These are phyloP conservation scores for Machimus rusticus DNA, from an alignment of 2,888 invertebrate genomes.

Conservation along the genomic window DNA sequence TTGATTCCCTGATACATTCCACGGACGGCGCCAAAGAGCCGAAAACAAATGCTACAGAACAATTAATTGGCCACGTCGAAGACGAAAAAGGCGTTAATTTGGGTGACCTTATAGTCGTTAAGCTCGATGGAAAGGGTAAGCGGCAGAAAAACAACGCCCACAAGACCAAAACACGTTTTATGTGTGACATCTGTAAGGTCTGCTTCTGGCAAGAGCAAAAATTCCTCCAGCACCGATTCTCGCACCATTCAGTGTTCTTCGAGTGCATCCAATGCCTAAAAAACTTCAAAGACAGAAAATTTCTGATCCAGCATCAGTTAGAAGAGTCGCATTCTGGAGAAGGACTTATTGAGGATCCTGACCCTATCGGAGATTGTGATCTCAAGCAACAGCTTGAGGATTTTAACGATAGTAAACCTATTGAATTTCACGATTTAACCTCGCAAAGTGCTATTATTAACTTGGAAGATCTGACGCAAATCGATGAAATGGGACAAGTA, in stretches of 20 bases:
- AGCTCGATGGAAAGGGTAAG: slow-evolving; percentile 49
- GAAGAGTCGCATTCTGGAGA: slow-evolving; percentile 66
- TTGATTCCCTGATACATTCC: slow-evolving; percentile 49
- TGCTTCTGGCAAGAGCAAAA: slow-evolving; percentile 64
- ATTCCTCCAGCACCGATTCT: slow-evolving; percentile 68
- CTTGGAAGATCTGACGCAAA: neutral
- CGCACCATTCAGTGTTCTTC: slow-evolving; percentile 70
- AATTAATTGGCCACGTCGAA: slow-evolving; percentile 74
- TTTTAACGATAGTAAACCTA: neutral
- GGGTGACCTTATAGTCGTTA: slow-evolving; percentile 70
- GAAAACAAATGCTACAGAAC: slow-evolving; percentile 53
- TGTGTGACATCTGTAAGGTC: slow-evolving; percentile 65
- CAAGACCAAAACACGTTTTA: slow-evolving; percentile 50
- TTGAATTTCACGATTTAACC: neutral
- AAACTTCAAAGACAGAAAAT: slow-evolving; percentile 64
- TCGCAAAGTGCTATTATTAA: neutral
- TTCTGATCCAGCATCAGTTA: slow-evolving; percentile 68
- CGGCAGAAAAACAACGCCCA: slow-evolving; percentile 47
- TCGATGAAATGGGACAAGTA: slow-evolving; percentile 39
- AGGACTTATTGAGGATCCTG: slow-evolving; percentile 56
- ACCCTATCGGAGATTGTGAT: neutral
- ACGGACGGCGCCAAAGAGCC: slow-evolving; percentile 51
- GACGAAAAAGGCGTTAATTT: slow-evolving; percentile 67
- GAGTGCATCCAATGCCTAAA: slow-evolving; percentile 67
- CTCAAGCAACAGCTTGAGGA: neutral